Conservation (phyloP, 2,797 vertebrate species). For the Spinus pinus region DNA sequence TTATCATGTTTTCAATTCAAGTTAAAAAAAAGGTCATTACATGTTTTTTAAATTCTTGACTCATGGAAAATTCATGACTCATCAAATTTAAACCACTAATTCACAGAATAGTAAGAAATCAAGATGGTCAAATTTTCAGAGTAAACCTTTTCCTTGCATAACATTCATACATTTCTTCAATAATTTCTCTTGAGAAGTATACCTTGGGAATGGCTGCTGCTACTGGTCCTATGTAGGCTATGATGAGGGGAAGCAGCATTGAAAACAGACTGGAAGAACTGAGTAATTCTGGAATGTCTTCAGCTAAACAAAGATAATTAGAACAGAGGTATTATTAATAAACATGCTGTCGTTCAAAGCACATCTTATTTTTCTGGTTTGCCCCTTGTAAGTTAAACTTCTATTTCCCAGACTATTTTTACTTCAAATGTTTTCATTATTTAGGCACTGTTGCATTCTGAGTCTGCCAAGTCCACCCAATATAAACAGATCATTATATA, state of each 20-base stretch:
- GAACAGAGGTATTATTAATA: neutral
- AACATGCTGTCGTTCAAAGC: neutral
- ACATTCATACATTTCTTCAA: neutral
- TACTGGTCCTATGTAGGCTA: conserved; percentile 97
- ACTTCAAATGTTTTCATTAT: neutral
- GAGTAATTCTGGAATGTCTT: conserved; percentile 97
- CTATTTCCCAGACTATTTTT: neutral
- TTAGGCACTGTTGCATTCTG: neutral
- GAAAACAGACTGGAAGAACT: conserved; percentile 98
- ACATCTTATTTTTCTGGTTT: neutral
- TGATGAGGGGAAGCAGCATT: conserved; percentile 96
- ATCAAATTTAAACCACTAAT: neutral
- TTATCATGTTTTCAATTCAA: neutral
- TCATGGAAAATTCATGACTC: neutral
- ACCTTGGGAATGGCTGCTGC: conserved; percentile 98
- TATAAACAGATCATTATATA: neutral
- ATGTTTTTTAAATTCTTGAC: neutral
- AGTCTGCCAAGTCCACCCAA: neutral
- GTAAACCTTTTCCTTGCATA: neutral
- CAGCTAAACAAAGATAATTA: conserved; percentile 78
- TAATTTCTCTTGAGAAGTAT: neutral
- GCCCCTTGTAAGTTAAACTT: neutral
- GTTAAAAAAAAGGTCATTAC: neutral
- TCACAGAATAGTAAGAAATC: neutral
- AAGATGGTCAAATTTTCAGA: neutral